These are phyloP conservation scores for Sturmia bella DNA, from an alignment of 2,888 invertebrate species.

Conservation along the genomic window DNA sequence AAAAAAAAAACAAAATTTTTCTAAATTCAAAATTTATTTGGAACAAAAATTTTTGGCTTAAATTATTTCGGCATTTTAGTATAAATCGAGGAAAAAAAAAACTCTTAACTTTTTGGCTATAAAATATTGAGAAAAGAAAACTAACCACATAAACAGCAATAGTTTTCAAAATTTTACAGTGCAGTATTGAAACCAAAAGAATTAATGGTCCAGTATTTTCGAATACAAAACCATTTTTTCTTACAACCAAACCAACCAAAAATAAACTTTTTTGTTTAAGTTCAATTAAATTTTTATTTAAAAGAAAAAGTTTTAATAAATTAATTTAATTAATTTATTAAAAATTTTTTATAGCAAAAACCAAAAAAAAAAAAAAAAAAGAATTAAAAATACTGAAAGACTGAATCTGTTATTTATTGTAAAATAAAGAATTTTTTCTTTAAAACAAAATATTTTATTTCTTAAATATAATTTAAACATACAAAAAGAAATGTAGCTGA, in stretches of 20 bases:
- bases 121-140: conserved; percentile 76
- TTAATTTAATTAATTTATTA: conserved; percentile 80
- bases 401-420: conserved; percentile 78
- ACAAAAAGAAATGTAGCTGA: conserved; percentile 53
- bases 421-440: conserved; percentile 54
- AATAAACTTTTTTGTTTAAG: conserved; percentile 54
- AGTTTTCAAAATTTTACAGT: conserved; percentile 69
- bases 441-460: conserved; percentile 28
- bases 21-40: conserved; percentile 63
- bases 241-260: conserved; percentile 66
- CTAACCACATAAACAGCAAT: conserved; percentile 68
- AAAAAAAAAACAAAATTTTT: conserved; percentile 41
- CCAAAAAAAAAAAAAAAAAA: conserved; percentile 17
- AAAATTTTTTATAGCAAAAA: conserved; percentile 71
- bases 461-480: not conserved
- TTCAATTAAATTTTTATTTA: conserved; percentile 27
- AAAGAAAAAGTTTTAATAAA: conserved; percentile 72
- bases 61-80: conserved; percentile 75
- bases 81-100: conserved; percentile 33
- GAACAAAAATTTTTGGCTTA: conserved; percentile 61
- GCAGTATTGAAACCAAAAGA: conserved; percentile 53
- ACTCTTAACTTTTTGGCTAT: conserved; percentile 74
- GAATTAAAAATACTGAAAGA: conserved; percentile 73
- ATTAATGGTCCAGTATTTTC: conserved; percentile 58
- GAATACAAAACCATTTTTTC: conserved; percentile 57